phyloP scores from a whole-genome alignment of 2,113 vertebrate genomes.

The Lota lota region DNA sequence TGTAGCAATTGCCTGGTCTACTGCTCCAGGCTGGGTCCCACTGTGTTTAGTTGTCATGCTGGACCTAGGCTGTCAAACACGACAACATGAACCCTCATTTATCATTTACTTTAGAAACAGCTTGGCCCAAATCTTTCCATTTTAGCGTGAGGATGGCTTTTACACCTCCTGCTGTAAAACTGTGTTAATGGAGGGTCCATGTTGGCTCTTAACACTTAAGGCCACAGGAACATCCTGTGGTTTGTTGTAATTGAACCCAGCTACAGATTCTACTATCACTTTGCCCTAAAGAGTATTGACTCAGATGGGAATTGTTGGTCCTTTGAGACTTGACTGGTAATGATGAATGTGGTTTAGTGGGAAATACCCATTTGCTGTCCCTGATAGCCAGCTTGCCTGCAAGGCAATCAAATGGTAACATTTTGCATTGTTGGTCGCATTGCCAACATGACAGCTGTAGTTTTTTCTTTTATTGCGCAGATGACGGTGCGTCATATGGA shows the following conservation, averaged over 20 bases:
- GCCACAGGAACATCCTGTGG: background rate
- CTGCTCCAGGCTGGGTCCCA: no score
- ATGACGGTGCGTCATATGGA: no score
- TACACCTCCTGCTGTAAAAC: conserved; percentile 18
- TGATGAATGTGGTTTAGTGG: conserved; percentile 8
- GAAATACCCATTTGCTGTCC: conserved; percentile 13
- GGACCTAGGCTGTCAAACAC: no score
- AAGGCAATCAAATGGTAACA: no score
- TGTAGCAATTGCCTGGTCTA: background rate
- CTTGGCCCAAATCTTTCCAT: no score
- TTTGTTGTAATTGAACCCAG: background rate
- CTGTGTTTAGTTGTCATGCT: no score
- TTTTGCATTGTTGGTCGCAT: no score
- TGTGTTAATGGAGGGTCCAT: conserved; percentile 1
- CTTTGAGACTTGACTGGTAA: conserved; percentile 17
- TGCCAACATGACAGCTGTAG: no score
- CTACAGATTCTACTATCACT: conserved; percentile 9
- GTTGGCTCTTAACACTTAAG: conserved; percentile 1
- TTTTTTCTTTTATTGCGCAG: no score
- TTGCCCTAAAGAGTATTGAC: conserved; percentile 15
- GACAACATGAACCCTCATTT: no score
- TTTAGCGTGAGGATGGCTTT: background rate
- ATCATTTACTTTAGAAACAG: no score
- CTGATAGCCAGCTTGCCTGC: background rate
- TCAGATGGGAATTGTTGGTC: conserved; percentile 22